A percentile compares a stretch with the other conserved stretches of the same genome.
Evolutionary conservation across 2,113 vertebrate species (phyloP).

Genomic region (Cisticola juncidis): DNA sequence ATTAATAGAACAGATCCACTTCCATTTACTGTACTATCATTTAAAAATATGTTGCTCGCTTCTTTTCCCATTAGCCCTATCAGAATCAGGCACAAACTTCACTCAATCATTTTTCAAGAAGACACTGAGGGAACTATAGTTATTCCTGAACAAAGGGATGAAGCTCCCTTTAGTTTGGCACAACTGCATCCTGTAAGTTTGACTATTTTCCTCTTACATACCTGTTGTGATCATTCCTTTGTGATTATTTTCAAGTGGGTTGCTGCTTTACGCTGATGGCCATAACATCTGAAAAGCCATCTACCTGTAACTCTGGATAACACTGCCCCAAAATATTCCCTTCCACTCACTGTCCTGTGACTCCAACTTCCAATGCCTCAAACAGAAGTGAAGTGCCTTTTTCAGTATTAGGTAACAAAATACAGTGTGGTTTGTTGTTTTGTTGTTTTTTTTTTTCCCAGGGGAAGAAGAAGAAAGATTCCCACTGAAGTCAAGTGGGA

Average conservation of each 20-base stretch:
- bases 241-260: not conserved
- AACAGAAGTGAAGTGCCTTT: not conserved
- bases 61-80: conserved; percentile 38
- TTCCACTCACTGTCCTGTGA: accelerated
- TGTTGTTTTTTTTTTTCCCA: not conserved
- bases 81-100: conserved; percentile 39
- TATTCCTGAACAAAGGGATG: not conserved
- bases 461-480: not conserved
- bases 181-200: not conserved
- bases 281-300: not conserved
- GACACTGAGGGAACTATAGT: not conserved
- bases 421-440: not conserved
- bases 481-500: not conserved
- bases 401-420: not conserved
- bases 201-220: not conserved
- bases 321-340: not conserved
- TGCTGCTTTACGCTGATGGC: not conserved
- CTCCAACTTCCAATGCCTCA: not conserved
- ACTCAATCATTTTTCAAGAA: not conserved
- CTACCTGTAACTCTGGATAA: not conserved
- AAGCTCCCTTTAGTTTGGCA: not conserved
- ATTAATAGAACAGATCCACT: conserved; percentile 48
- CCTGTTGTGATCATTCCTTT: not conserved
- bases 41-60: conserved; percentile 43
- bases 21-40: conserved; percentile 18